Evolutionary conservation across 2,113 vertebrate species (phyloP), one percentile per base, ranked within the genome.

Genomic region (Phyllostomus hastatus): DNA sequence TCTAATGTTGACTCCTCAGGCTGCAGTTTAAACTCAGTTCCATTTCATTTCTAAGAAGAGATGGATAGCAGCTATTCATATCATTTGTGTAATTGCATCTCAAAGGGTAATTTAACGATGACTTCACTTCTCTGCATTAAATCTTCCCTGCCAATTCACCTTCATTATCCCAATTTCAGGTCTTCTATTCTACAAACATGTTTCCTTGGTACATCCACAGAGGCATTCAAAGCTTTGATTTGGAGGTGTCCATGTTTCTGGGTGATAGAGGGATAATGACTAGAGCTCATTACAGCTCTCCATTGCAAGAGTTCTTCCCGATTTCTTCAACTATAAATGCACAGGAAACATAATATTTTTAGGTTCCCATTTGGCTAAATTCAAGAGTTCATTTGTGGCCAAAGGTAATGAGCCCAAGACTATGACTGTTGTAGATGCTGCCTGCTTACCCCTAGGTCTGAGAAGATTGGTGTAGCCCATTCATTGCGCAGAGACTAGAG

Each of bases 41-140:
- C 64, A 10, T 80, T 89, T 91, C 73, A 86, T 92, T 93, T 89
- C 43, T 85, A 92, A 79, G 67, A 95, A 72, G 84, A 64, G 67
- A 94, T 64, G 48, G 88, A 70, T 28, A 92, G 73, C 43, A 70
- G 87, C 72, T 93, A 24, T 82, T 94, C 69, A 59, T 80, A 28
- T 50, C 85, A 67, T 85, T 69, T 17, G 1, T 52, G 20, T 64
- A 93, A 84, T 82, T 86, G 78, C 35, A 90, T 78, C 91, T 95
- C 35, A 38, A 76, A 67, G 78, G 64, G 41, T 67, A 73, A 91
- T 93, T 85, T 88, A 88, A 73, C 0, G 0, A 88, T 85, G 69
- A 75, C 41, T 82, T 94, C 61, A 20, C 61, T n/a, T 93, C 67
- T 78, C 67, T 82, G 78, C 17, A 88, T 41, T 69, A 70, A 38